Base-by-base conservation (phyloP, 2,113 vertebrate genomes). In the Cololabis saira region DNA sequence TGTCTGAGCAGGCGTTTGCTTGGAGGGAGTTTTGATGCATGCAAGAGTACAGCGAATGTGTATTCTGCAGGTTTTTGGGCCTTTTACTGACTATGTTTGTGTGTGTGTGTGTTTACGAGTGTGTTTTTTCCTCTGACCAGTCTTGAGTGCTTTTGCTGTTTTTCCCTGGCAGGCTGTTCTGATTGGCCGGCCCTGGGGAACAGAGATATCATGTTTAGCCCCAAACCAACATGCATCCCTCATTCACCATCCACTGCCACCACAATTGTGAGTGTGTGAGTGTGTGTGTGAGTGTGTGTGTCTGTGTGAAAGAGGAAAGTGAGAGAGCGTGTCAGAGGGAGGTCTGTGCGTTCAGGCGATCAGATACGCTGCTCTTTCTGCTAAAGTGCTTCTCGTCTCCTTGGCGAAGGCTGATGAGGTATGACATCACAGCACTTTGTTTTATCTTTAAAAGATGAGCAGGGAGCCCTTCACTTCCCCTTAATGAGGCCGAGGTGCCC, bases 391-490 rank as follows among this genome's bases (percentile, higher is more conserved):
- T 55, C 84, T 87, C 81, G 82, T 91, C 88, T 88, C 64, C 87
- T 72, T 67, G 57, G 80, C 59, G 70, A 60, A 76, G 84, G 82
- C 84, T 92, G 90, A 93, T 92, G 85, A 87, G 85, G 78, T 81
- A 86, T 91, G 91, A 91, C 92, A 93, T 93, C 89, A 87, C 87
- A 77, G 90, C 91, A 91, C 92, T 93, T 93, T 93, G 87, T 92
- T 90, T 91, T 88, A 92, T 91, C 89, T 93, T 93, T 93, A 84
- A 92, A 92, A 90, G 89, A 92, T 93, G 90, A 92, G 90, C 75
- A 73, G 83, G 80, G 86, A 90, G 85, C 17, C 76, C 82, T 87
- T 83, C 77, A 76, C 77, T 87, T 87, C 76, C 74, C 80, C 78
- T 80, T 92, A 92, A 91, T 92, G 84, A 92, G 86, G 87, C 75